phyloP scores from a whole-genome alignment of 1,140 invertebrate species.

The Bombus polaris region DNA sequence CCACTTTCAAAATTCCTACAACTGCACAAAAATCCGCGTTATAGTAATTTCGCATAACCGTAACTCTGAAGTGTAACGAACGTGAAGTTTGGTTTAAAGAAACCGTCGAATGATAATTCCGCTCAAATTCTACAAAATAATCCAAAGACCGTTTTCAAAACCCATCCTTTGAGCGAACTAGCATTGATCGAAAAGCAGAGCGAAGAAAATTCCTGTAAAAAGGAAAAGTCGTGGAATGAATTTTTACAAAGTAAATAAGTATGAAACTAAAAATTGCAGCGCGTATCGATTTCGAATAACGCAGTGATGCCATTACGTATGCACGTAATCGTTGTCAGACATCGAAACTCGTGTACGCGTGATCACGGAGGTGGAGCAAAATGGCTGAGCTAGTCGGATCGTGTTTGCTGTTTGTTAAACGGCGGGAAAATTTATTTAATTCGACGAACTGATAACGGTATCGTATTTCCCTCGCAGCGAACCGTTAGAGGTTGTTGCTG shows the following conservation, averaged over 20 bases:
- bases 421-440: constrained; percentile 60
- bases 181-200: not conserved
- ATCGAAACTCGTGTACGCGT: not conserved
- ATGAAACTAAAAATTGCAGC: not conserved
- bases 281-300: not conserved
- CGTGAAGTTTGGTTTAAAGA: too few species aligned
- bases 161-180: not conserved
- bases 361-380: not conserved
- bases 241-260: not conserved
- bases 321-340: constrained; percentile 18
- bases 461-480: constrained; percentile 11
- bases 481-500: not conserved
- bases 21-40: too few species aligned
- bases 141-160: too few species aligned
- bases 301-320: not conserved
- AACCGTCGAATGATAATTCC: too few species aligned
- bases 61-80: too few species aligned
- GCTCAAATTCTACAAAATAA: too few species aligned
- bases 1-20: too few species aligned
- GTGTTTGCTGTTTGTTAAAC: constrained; percentile 33
- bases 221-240: not conserved
- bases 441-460: constrained; percentile 47
- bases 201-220: not conserved
- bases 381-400: not conserved
- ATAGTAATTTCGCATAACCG: too few species aligned